These are phyloP conservation scores for Ceratitis capitata DNA, from an alignment of 1,140 invertebrate genomes.

Conservation along the genomic window DNA sequence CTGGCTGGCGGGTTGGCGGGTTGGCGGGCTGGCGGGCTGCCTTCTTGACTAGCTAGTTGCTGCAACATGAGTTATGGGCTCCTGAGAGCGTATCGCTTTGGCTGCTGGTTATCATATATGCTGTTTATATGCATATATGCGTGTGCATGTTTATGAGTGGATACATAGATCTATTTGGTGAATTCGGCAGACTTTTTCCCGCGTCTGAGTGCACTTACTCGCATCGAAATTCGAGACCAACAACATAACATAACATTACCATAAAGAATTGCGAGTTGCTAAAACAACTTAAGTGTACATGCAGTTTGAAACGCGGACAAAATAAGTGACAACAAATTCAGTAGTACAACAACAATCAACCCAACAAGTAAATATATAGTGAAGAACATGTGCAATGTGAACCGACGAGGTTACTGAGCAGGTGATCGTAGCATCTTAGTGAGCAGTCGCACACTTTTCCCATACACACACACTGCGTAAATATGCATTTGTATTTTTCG, in stretches of 20 bases:
- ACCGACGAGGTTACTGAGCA: neutral
- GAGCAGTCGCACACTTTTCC: neutral
- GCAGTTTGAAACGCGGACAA: neutral
- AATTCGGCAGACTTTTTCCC: constrained; percentile 10
- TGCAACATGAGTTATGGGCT: constrained; percentile 40
- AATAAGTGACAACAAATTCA: constrained; percentile 16
- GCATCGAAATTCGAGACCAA: neutral
- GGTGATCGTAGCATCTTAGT: neutral
- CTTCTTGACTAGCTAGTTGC: neutral
- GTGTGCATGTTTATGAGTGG: no score
- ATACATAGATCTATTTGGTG: neutral
- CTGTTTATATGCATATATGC: neutral
- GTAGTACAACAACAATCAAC: neutral
- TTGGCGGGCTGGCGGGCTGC: neutral
- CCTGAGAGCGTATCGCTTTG: neutral
- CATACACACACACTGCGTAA: neutral
- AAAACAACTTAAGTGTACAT: neutral
- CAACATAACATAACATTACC: neutral
- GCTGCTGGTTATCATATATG: constrained; percentile 29
- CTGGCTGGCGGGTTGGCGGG: neutral
- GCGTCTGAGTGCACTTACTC: neutral
- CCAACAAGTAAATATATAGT: neutral
- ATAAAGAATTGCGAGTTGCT: neutral
- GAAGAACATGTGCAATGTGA: neutral
- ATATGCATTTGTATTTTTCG: no score